phyloP scores from a whole-genome alignment of 2,888 invertebrate species.

The Tachystola acroxantha region DNA sequence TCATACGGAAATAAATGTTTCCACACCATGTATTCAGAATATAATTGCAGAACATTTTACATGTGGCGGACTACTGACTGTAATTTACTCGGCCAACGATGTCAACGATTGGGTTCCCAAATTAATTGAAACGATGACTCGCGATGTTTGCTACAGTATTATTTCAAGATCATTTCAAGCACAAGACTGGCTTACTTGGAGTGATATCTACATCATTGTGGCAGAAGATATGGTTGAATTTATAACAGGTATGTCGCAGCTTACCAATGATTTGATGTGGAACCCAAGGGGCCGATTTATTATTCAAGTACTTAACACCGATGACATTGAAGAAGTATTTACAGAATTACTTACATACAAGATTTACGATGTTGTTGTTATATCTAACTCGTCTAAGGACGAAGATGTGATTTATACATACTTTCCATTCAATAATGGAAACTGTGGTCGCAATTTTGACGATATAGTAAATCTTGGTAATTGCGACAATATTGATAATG shows the following conservation, averaged over 20 bases:
- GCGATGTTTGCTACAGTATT: constrained; percentile 2
- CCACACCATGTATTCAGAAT: not conserved
- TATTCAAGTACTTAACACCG: constrained; percentile 4
- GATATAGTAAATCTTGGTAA: constrained; percentile 6
- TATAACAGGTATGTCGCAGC: not conserved
- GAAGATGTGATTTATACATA: constrained; percentile 10
- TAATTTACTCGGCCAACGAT: not conserved
- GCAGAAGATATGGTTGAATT: constrained; percentile 5
- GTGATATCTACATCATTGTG: constrained; percentile 13
- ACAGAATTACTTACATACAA: constrained; percentile 1
- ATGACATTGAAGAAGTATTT: not conserved
- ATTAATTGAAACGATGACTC: not conserved
- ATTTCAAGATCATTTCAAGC: constrained; percentile 3
- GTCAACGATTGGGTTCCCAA: not conserved
- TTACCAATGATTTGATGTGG: constrained; percentile 15
- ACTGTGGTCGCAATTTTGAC: constrained; percentile 14
- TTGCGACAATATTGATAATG: constrained; percentile 8
- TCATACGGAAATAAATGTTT: too few relatives aligned
- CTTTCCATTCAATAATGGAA: constrained; percentile 14
- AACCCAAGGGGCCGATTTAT: constrained; percentile 16
- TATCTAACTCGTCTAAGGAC: not conserved
- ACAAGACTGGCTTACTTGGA: not conserved
- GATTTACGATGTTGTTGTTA: constrained; percentile 4
- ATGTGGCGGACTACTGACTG: not conserved
- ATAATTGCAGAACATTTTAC: not conserved